phyloP scores from a whole-genome alignment of 2,113 vertebrate genomes.

The Tor tambroides region DNA sequence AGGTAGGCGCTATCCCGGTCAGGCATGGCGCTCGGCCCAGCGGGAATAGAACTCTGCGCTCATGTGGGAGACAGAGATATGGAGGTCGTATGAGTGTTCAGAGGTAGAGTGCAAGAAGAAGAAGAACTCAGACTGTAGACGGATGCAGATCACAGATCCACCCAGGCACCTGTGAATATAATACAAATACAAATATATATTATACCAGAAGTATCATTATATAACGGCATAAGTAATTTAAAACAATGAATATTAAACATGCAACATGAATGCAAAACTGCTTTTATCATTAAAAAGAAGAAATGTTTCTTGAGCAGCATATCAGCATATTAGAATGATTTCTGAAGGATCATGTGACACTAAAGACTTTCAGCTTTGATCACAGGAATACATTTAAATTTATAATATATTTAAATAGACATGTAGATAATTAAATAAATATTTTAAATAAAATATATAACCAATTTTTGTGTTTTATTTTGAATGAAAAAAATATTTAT shows the following conservation, averaged over 20 bases:
- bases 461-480: background rate
- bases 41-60: conserved; percentile 69
- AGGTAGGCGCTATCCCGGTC: conserved; percentile 88
- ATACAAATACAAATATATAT: background rate
- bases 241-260: background rate
- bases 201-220: background rate
- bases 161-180: conserved; percentile 8
- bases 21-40: conserved; percentile 84
- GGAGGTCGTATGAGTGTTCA: background rate
- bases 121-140: background rate
- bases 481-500: background rate
- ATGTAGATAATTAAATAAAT: background rate
- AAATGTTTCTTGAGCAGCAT: too few relatives aligned
- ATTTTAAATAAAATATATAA: background rate
- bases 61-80: conserved; percentile 69
- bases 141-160: conserved; percentile 8
- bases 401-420: background rate
- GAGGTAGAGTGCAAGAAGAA: background rate
- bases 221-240: background rate
- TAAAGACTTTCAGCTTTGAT: background rate
- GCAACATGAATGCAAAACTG: too few relatives aligned
- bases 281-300: too few relatives aligned
- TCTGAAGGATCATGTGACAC: background rate
- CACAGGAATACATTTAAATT: background rate
- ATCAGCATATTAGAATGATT: too few relatives aligned